A percentile compares a stretch with the other conserved stretches of the same genome.
phyloP scores from a whole-genome alignment of 2,888 invertebrate species.

The Aricia artaxerxes region DNA sequence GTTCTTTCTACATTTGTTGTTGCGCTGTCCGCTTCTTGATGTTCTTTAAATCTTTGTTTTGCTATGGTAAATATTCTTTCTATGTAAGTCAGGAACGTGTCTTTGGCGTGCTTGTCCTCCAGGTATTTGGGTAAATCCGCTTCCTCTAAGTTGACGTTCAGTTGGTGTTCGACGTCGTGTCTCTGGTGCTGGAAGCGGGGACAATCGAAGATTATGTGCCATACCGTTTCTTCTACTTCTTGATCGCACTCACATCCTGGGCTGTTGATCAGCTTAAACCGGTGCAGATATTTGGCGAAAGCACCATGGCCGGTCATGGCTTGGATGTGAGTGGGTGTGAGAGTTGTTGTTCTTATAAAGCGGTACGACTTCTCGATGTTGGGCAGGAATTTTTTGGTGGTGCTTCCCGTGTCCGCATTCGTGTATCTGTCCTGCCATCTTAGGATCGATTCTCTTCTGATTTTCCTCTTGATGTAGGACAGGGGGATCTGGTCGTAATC shows the following conservation, averaged over 20 bases:
- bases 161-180: not conserved
- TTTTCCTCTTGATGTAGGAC: not conserved
- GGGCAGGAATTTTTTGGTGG: conserved; percentile 34
- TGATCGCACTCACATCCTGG: conserved; percentile 29
- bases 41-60: not conserved
- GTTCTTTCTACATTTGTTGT: not conserved
- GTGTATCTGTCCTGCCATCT: conserved; percentile 1
- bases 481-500: not conserved
- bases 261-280: not conserved
- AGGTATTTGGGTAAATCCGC: not conserved
- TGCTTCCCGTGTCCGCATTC: not conserved
- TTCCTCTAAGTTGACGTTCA: not conserved
- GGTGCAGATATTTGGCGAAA: conserved; percentile 22
- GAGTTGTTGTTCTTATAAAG: not conserved
- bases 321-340: not conserved
- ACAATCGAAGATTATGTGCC: conserved; percentile 17
- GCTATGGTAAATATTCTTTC: not conserved
- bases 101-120: not conserved
- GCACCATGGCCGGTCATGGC: conserved; percentile 33
- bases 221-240: not conserved
- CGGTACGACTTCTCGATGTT: not conserved
- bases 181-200: not conserved
- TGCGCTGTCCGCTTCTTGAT: not conserved
- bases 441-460: not conserved
- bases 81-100: not conserved